Base-by-base conservation (phyloP, 2,797 vertebrate genomes). In the Phrynocephalus vlangalii region DNA sequence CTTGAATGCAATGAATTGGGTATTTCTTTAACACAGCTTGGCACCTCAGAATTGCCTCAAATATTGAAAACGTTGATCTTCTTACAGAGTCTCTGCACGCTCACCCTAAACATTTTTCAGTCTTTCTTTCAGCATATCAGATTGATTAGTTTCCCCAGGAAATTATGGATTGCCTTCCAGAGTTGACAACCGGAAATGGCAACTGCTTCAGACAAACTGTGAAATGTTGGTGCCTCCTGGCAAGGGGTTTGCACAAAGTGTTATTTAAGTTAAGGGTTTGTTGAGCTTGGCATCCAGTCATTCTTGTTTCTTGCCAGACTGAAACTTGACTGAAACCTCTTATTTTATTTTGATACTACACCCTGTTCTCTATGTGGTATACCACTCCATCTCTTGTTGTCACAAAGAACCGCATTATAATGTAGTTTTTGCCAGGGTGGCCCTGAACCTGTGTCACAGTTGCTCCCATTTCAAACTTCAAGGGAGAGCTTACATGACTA, bases 21-120 rank as follows among this genome's bases (percentile, higher is more conserved):
- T 86, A 79, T 92, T 93, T 91, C 78, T 86, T 84, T 84, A 91
- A 86, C 15, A 56, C 73, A 84, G 78, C 20, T 72, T 83, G 90
- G 88, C 87, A 84, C n/a, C 76, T 81, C 63, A 44, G 24, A 82
- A 86, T 1, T 52, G 71, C 77, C 86, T 93, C 76, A 78, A 44
- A 84, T 78, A 72, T 90, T 79, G 89, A 88, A 87, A 79, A 44
- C 10, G 77, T 79, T 11, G 15, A 78, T 87, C 30, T 56, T 79
- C 68, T 79, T 66, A 72, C 28, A n/a, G 71, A 78, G 22, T 13
- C 0, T 0, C 48, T 83, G 52, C 75, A 0, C 56, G 52, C 22
- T 56, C 86, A 83, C 48, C 48, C 38, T 33, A 78, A 50, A 8
- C n/a, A n/a, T 82, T 76, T 18, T 81, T 20, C 83, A 38, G 82